These are phyloP conservation scores for Telmatherina bonti DNA, from an alignment of 2,797 vertebrate species.

Conservation along the genomic window DNA sequence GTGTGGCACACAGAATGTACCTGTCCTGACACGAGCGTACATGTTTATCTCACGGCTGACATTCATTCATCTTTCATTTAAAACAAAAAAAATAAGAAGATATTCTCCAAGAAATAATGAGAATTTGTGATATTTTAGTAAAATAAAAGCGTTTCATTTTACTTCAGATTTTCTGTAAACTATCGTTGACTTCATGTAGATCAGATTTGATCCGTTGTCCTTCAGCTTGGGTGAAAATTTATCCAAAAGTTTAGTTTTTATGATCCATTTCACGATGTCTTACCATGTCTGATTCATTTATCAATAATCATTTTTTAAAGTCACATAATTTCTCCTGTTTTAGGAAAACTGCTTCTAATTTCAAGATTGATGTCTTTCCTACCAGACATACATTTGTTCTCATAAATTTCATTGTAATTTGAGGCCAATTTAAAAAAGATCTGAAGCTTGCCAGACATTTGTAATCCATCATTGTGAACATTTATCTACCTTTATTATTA, in stretches of 20 bases:
- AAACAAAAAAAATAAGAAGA: no score
- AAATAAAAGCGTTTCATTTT: background rate
- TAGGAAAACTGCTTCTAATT: conserved; percentile 5
- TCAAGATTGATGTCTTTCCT: conserved; percentile 21
- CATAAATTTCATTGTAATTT: conserved; percentile 39
- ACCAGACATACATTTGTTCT: conserved; percentile 28
- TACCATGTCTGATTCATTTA: background rate
- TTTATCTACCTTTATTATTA: conserved; percentile 33
- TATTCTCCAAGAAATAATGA: background rate
- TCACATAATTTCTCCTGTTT: background rate
- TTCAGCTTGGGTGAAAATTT: background rate
- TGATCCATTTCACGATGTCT: background rate
- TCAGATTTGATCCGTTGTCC: background rate
- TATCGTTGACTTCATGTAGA: background rate
- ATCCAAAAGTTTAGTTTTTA: background rate
- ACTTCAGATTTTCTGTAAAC: background rate
- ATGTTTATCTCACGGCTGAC: background rate
- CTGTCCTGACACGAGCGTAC: background rate
- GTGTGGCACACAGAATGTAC: background rate
- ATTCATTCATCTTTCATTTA: background rate
- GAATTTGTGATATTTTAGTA: background rate
- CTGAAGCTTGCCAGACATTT: conserved; percentile 11
- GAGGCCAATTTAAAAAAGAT: conserved; percentile 37
- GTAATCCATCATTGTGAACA: conserved; percentile 47
- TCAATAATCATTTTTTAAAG: background rate